Base-by-base conservation (phyloP, 2,113 vertebrate species). In the Scatophagus argus region DNA sequence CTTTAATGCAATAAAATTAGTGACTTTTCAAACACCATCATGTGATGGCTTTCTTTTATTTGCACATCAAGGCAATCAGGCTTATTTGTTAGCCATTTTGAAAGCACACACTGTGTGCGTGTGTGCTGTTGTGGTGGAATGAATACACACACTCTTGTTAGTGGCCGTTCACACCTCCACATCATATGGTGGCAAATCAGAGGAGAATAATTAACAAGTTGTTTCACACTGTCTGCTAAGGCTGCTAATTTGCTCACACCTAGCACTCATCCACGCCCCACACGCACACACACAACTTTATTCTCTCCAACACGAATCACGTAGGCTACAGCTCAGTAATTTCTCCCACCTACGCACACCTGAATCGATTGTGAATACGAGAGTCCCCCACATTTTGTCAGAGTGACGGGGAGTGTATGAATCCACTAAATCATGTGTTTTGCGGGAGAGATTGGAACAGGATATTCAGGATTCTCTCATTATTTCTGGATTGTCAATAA, bases 1-100 rank as follows among this genome's bases (percentile, higher is more conserved):
- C 63, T 47, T 70, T 38, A 43, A 74, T 63, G 44, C 49, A 81
- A 77, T 83, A 80, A 88, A 85, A 59, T 32, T 16, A 34, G 2
- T 34, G 5, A 38, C 36, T 49, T 47, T 62, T 81, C 71, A 67
- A 0, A 43, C 23, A n/a, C 23, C 5, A 38, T 0, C 23, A 1
- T 52, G 51, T 71, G 65, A 75, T n/a, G 68, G 68, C 4, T 34
- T 34, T 54, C 54, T 78, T 75, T 31, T 12, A 5, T 59, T 61
- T 67, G 47, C 8, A 51, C 11, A 3, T 6, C n/a, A n/a, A n/a
- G 27, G 38, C 51, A n/a, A 32, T 38, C n/a, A 1, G 31, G n/a
- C 23, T 54, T 9, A 5, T 19, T 21, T 73, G 44, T 76, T 56
- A 66, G 63, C 52, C 9, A 13, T 17, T 66, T 60, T 19, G 32